Evolutionary conservation across 2,888 invertebrate species (phyloP).

Genomic region (Rhingia rostrata): DNA sequence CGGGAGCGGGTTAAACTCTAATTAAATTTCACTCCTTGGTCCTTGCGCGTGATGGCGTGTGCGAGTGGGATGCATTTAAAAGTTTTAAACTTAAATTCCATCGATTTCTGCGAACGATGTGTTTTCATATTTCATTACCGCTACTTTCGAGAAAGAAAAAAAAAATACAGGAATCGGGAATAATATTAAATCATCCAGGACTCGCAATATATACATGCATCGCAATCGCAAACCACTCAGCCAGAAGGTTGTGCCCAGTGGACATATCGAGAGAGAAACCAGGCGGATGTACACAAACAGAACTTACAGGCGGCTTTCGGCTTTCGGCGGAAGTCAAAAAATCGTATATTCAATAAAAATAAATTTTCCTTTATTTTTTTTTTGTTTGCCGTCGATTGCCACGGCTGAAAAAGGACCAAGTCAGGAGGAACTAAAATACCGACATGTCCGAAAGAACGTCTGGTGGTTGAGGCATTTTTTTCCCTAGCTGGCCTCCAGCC

Average conservation of each 20-base stretch:
- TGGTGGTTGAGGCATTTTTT: slow-evolving; percentile 32
- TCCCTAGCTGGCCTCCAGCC: not conserved
- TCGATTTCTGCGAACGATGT: slow-evolving; percentile 28
- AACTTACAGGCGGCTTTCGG: slow-evolving; percentile 4
- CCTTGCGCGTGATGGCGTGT: not conserved
- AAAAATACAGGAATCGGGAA: not conserved
- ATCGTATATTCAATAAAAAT: slow-evolving; percentile 47
- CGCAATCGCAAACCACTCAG: slow-evolving; percentile 30
- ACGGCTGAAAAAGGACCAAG: slow-evolving; percentile 5
- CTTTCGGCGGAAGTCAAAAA: slow-evolving; percentile 42
- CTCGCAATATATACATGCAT: slow-evolving; percentile 8
- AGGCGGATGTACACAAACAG: slow-evolving; percentile 39
- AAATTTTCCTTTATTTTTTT: slow-evolving; percentile 3
- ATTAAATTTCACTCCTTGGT: slow-evolving; percentile 60
- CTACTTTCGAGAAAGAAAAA: slow-evolving; percentile 11
- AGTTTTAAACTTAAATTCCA: slow-evolving; percentile 41
- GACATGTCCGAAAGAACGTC: slow-evolving; percentile 33
- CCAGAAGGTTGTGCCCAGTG: slow-evolving; percentile 24
- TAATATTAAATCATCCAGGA: slow-evolving; percentile 47
- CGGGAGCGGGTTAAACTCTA: slow-evolving; percentile 65
- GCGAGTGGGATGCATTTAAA: slow-evolving; percentile 15
- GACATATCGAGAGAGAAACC: slow-evolving; percentile 12
- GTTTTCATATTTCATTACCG: slow-evolving; percentile 22
- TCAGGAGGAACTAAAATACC: slow-evolving; percentile 25
- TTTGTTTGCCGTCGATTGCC: slow-evolving; percentile 30